Evolutionary conservation across 1,140 invertebrate genomes (phyloP).

Genomic region (Pissodes strobi): DNA sequence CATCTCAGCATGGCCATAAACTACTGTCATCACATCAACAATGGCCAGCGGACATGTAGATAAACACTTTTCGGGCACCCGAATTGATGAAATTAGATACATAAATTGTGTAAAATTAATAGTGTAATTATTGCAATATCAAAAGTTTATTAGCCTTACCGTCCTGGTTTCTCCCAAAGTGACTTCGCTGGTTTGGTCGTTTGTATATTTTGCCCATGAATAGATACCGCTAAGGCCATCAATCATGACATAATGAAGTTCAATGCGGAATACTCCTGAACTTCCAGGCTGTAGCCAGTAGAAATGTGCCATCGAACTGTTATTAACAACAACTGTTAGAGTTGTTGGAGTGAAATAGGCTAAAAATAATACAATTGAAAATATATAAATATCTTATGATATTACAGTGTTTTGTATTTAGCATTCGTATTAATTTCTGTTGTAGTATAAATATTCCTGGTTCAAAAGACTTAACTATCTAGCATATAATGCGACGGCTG

Average conservation of each 20-base stretch:
- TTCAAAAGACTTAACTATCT: too few relatives aligned
- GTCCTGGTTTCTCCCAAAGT: constrained; percentile 19
- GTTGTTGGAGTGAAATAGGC: not conserved
- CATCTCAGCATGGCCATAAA: too few relatives aligned
- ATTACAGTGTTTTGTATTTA: not conserved
- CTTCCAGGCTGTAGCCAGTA: constrained; percentile 11
- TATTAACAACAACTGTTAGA: constrained; percentile 5
- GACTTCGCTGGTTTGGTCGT: not conserved
- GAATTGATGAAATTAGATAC: too few relatives aligned
- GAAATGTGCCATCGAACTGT: constrained; percentile 7
- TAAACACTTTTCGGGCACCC: too few relatives aligned
- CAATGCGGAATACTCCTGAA: constrained; percentile 1
- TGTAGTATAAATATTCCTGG: not conserved
- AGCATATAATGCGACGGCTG: too few relatives aligned
- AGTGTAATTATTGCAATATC: too few relatives aligned
- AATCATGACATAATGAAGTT: constrained; percentile 15
- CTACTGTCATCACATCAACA: too few relatives aligned
- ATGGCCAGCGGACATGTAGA: too few relatives aligned
- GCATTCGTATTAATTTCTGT: not conserved
- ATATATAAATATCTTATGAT: not conserved
- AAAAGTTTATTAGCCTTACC: not conserved
- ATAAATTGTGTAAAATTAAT: too few relatives aligned
- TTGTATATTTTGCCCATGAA: constrained; percentile 22
- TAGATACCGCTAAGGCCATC: constrained; percentile 20
- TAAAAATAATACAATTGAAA: not conserved